Evolutionary conservation across 2,797 vertebrate genomes (phyloP).

Genomic region (Anabacerthia variegaticeps): DNA sequence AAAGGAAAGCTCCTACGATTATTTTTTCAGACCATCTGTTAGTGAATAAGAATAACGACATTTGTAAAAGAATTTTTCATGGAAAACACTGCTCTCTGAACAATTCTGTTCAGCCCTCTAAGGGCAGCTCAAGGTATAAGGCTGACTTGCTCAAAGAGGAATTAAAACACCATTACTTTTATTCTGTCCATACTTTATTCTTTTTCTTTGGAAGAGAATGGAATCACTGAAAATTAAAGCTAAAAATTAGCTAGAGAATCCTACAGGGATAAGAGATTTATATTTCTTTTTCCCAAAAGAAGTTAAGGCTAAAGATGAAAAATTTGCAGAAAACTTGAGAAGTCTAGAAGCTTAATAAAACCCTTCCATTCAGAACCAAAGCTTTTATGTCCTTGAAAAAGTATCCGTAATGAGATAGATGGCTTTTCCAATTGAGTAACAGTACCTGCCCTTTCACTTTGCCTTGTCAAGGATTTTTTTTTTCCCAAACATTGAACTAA

Average conservation of each 20-base stretch:
- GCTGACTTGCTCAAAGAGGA: background rate
- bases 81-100: background rate
- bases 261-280: background rate
- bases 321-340: constrained; percentile 1
- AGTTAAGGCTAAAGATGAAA: constrained; percentile 13
- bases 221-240: background rate
- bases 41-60: background rate
- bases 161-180: background rate
- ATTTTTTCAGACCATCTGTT: background rate
- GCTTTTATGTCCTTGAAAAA: constrained; percentile 48
- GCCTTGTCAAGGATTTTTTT: constrained; percentile 33
- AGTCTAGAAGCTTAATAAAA: constrained; percentile 34
- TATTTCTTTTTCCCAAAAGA: background rate
- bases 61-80: background rate
- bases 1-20: background rate
- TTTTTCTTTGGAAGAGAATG: background rate
- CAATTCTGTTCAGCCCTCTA: background rate
- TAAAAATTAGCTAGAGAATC: background rate
- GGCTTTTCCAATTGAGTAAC: constrained; percentile 21
- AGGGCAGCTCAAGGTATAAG: background rate
- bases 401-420: constrained; percentile 46
- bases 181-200: background rate
- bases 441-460: constrained; percentile 19
- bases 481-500: constrained; percentile 19
- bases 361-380: background rate